These are phyloP conservation scores for Dascillus cervinus DNA, from an alignment of 2,888 invertebrate genomes.

Conservation along the genomic window DNA sequence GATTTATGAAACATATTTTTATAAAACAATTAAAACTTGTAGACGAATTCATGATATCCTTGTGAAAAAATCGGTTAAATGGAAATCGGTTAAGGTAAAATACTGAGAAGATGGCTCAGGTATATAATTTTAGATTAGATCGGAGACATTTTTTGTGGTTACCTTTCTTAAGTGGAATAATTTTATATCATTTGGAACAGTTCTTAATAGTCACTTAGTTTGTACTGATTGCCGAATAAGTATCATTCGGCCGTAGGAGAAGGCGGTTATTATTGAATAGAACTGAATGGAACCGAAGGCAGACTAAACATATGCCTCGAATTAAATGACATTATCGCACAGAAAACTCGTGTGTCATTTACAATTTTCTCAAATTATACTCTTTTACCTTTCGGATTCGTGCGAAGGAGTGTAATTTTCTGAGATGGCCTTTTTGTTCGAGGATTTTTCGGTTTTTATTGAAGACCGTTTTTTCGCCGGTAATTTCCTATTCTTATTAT, in stretches of 20 bases:
- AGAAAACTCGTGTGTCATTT: conserved; percentile 12
- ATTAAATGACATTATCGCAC: conserved; percentile 21
- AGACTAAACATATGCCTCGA: conserved; percentile 21
- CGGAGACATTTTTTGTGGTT: conserved; percentile 25
- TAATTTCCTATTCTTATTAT: too few relatives aligned
- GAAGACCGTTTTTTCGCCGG: too few relatives aligned
- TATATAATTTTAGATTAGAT: conserved; percentile 23
- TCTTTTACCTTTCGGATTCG: conserved; percentile 5
- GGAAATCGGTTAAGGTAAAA: too few relatives aligned
- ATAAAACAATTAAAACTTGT: too few relatives aligned
- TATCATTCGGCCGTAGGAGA: conserved; percentile 17
- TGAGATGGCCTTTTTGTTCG: too few relatives aligned
- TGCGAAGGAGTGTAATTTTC: too few relatives aligned
- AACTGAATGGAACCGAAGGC: conserved; percentile 14
- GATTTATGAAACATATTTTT: too few relatives aligned
- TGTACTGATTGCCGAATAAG: conserved; percentile 28
- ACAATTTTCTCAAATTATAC: conserved; percentile 13
- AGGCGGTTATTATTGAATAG: conserved; percentile 14
- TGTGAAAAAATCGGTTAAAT: too few relatives aligned
- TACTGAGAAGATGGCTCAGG: conserved; percentile 13
- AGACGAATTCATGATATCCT: too few relatives aligned
- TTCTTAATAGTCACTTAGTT: conserved; percentile 23
- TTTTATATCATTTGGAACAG: conserved; percentile 25
- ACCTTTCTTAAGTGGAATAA: conserved; percentile 22
- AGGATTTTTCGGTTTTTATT: too few relatives aligned